phyloP scores from a whole-genome alignment of 2,888 invertebrate species.

The Oxyteleia sp. region DNA sequence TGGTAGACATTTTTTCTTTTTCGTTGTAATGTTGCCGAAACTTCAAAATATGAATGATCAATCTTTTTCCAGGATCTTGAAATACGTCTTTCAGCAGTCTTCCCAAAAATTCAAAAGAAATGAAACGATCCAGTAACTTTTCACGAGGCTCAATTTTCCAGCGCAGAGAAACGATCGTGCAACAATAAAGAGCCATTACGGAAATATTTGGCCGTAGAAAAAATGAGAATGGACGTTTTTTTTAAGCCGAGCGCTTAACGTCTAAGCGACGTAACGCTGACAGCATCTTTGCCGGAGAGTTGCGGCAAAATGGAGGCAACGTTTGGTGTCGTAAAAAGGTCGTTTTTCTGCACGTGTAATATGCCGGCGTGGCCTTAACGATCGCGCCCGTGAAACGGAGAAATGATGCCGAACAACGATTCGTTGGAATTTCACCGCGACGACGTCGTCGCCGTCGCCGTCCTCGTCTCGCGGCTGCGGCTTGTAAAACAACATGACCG shows the following conservation, averaged over 20 bases:
- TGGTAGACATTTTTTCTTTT: no score
- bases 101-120: no score
- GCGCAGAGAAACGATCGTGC: constrained; percentile 26
- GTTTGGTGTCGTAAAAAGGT: constrained; percentile 73
- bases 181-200: constrained; percentile 39
- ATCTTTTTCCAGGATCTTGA: no score
- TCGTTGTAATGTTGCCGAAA: no score
- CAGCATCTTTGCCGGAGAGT: constrained; percentile 43
- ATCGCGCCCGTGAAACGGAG: constrained; percentile 70
- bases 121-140: no score
- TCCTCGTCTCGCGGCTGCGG: constrained; percentile 37
- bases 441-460: constrained; percentile 48
- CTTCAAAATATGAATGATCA: no score
- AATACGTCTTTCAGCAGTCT: no score
- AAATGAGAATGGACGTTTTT: constrained; percentile 14
- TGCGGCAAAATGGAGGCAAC: constrained; percentile 33
- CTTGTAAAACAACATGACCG: constrained; percentile 69
- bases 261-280: constrained; percentile 19
- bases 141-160: no score
- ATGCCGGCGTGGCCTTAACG: constrained; percentile 74
- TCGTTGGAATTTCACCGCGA: constrained; percentile 55
- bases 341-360: constrained; percentile 65
- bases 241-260: not conserved
- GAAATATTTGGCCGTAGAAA: constrained; percentile 33
- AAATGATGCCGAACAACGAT: constrained; percentile 57